Conservation (phyloP, 2,113 vertebrate species). For the Eudyptes chrysolophus region DNA sequence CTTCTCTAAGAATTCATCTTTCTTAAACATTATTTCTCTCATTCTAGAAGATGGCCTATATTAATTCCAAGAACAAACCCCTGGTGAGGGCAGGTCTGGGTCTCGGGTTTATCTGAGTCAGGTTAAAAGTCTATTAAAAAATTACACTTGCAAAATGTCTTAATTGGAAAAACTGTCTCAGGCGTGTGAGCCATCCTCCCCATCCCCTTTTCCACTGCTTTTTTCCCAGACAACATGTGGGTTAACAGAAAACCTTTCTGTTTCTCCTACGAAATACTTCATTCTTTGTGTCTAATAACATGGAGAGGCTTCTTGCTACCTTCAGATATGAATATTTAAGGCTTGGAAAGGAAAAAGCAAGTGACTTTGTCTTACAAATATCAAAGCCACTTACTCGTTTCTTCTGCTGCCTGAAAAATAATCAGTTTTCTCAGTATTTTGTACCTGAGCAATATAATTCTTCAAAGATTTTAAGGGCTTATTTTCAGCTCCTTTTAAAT, state of each 20-base stretch:
- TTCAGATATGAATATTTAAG: neutral
- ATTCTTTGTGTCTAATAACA: neutral
- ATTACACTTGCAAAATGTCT: neutral
- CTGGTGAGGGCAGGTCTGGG: neutral
- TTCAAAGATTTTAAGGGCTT: neutral
- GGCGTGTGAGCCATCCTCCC: neutral
- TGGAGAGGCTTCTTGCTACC: neutral
- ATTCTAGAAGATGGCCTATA: neutral
- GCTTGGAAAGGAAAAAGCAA: neutral
- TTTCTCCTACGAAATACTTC: neutral
- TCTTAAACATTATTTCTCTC: neutral
- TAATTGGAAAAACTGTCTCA: neutral
- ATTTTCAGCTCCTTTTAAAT: neutral
- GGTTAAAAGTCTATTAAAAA: neutral
- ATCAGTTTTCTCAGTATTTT: neutral
- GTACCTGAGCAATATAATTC: neutral
- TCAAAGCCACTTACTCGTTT: neutral
- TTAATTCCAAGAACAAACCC: neutral
- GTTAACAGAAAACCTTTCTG: neutral
- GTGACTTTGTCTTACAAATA: neutral
- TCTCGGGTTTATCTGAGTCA: neutral
- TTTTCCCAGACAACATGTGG: neutral
- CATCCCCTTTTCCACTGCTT: neutral
- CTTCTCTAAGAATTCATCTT: neutral
- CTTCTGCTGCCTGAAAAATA: neutral